Evolutionary conservation across 1,140 invertebrate genomes (phyloP), one percentile per base, ranked within the genome.

Genomic region (Odontomachus brunneus): DNA sequence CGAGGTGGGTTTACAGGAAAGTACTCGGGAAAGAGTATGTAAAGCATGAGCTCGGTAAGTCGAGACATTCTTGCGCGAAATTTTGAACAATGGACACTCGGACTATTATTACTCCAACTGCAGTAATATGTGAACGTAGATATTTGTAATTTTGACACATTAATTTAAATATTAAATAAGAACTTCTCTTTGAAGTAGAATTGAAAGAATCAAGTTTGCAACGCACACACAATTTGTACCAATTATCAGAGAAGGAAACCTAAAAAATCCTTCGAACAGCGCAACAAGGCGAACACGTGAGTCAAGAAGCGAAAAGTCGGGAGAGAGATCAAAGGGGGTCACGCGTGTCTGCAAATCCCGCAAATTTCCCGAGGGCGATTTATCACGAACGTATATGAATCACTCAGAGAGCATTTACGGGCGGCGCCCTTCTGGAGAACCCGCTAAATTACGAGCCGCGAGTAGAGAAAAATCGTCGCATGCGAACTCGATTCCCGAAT

Each of bases 341-440:
- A 67, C 3, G 15, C 9, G 15, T 69, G n/a, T 5, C 19, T 59
- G 19, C 38, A 19, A 73, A 48, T 44, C 33, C n/a, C 51, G 14
- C 7, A 26, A 62, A 29, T 53, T 51, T 75, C 14, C 3, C 49
- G 24, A 49, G 48, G 57, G 17, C 33, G 26, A 17, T 55, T 26
- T 67, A 67, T 78, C 22, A 69, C 17, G 15, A 57, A 57, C 49
- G n/a, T 38, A 3, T 57, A 67, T 69, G 65, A 71, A 80, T 80
- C 69, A 82, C 59, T 82, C 69, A 51, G 78, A 15, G 19, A 24
- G 78, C 69, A 49, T 62, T 72, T 72, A 81, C 53, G 67, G 22
- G 15, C 14, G 51, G n/a, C 38, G 22, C 65, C 29, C 29, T 48
- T 62, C 76, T 17, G 19, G 9, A 60, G 49, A 55, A 69, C 66